Evolutionary conservation across 2,113 vertebrate genomes (phyloP).

Genomic region (Heterotis niloticus): DNA sequence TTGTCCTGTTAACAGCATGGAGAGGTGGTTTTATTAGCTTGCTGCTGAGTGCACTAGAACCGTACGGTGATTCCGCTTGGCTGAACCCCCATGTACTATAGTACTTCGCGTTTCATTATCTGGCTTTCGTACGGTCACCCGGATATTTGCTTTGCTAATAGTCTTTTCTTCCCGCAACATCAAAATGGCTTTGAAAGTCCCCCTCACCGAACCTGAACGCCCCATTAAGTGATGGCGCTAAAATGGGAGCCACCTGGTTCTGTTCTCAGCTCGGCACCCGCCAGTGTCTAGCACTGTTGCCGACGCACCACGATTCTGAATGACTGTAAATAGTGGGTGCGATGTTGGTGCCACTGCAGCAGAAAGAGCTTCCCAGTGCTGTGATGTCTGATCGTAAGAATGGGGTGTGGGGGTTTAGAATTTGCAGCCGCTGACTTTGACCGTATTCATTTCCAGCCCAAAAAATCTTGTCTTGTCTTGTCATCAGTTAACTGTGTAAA

Average conservation of each 20-base stretch:
- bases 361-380: not conserved
- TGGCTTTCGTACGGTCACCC: not conserved
- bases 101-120: not conserved
- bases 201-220: no score
- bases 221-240: not conserved
- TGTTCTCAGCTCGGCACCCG: not conserved
- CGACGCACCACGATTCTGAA: not conserved
- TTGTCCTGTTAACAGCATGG: not conserved
- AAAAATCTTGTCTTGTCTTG: no score
- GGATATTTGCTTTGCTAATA: no score
- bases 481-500: no score
- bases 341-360: not conserved
- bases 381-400: not conserved
- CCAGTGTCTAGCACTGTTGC: not conserved
- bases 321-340: not conserved
- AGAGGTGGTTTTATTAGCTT: not conserved
- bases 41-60: not conserved
- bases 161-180: not conserved
- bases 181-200: not conserved
- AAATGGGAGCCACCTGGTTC: not conserved
- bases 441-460: not conserved
- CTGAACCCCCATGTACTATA: not conserved
- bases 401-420: no score
- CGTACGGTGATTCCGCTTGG: not conserved
- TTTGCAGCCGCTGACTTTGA: conserved; percentile 1